phyloP scores from a whole-genome alignment of 2,113 vertebrate genomes.

The Cathartes aura region DNA sequence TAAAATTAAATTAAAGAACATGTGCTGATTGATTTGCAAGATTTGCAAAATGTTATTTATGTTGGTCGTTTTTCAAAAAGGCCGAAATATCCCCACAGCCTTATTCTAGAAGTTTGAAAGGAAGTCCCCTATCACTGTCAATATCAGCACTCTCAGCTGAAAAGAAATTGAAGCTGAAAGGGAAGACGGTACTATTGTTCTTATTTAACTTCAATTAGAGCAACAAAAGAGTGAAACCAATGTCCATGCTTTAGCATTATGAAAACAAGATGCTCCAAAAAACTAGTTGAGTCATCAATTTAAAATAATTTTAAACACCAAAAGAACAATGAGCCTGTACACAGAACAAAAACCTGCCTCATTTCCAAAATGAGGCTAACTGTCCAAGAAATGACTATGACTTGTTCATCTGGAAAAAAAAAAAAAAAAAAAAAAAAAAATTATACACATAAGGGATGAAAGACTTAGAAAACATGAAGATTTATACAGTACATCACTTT shows the following conservation, averaged over 20 bases:
- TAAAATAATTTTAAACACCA: neutral
- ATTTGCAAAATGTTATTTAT: neutral
- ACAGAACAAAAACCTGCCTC: neutral
- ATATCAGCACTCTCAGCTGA: neutral
- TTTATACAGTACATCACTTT: neutral
- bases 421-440: neutral
- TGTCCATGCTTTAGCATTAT: neutral
- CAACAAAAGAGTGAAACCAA: neutral
- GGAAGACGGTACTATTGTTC: neutral
- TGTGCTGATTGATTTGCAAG: neutral
- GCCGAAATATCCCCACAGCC: neutral
- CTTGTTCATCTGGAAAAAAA: neutral
- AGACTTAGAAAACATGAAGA: neutral
- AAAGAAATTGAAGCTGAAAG: neutral
- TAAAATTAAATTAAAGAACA: constrained; percentile 3
- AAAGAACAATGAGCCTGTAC: neutral
- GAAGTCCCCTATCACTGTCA: neutral
- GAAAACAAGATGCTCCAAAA: neutral
- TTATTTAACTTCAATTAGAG: neutral
- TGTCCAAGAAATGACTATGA: neutral
- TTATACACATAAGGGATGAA: neutral
- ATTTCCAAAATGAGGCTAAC: neutral
- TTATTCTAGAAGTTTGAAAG: constrained; percentile 12
- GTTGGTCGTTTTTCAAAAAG: neutral
- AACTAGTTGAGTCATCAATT: rapidly evolving